These are phyloP conservation scores for Penaeus japonicus DNA, from an alignment of 1,140 invertebrate species.

Conservation along the genomic window DNA sequence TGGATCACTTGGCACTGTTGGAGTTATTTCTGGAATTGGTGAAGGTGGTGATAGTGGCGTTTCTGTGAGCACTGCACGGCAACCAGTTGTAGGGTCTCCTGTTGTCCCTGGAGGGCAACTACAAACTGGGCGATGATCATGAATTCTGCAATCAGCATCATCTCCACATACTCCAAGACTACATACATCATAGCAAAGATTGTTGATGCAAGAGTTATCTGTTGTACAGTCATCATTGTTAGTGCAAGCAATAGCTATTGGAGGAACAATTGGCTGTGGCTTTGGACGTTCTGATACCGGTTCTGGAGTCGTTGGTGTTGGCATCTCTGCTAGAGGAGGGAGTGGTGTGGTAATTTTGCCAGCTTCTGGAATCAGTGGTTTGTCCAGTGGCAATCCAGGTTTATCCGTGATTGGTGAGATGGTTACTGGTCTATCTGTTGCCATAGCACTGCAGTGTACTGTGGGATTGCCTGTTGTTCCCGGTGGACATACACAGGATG, in stretches of 20 bases:
- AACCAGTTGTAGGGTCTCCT: slow-evolving; percentile 77
- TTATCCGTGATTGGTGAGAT: slow-evolving; percentile 75
- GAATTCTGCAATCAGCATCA: slow-evolving; percentile 79
- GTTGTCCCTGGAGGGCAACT: slow-evolving; percentile 76
- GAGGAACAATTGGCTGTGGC: slow-evolving; percentile 68
- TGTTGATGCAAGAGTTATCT: slow-evolving; percentile 28
- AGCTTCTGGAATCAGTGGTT: slow-evolving; percentile 79
- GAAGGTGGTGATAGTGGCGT: neutral
- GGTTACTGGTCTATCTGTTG: slow-evolving; percentile 61
- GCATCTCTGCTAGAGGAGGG: slow-evolving; percentile 70
- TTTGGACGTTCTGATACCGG: slow-evolving; percentile 16
- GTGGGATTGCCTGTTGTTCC: slow-evolving; percentile 63
- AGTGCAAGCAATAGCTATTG: slow-evolving; percentile 25
- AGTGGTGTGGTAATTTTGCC: slow-evolving; percentile 72
- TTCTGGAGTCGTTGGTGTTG: slow-evolving; percentile 72
- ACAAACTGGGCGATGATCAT: slow-evolving; percentile 68
- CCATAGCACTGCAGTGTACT: slow-evolving; percentile 51
- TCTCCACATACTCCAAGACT: slow-evolving; percentile 28
- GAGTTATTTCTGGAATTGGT: neutral
- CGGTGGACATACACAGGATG: slow-evolving; percentile 62
- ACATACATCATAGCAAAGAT: slow-evolving; percentile 28
- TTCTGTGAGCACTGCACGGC: slow-evolving; percentile 68
- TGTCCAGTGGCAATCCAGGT: slow-evolving; percentile 73
- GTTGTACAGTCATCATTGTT: slow-evolving; percentile 33
- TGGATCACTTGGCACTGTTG: neutral